These are phyloP conservation scores for Caerostris darwini DNA, from an alignment of 1,140 invertebrate species.

Conservation along the genomic window DNA sequence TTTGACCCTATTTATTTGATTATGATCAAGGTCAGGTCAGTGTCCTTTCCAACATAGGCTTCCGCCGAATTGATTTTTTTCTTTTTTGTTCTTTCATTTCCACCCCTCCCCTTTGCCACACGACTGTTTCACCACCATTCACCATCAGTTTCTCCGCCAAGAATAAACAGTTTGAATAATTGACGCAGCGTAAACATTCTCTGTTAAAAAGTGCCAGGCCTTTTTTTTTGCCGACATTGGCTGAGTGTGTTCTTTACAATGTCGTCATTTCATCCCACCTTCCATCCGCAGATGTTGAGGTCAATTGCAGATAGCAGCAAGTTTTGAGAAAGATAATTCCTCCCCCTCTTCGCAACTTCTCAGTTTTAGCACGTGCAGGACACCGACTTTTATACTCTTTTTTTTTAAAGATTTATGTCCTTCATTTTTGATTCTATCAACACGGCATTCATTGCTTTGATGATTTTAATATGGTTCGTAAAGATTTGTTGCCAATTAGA, in stretches of 20 bases:
- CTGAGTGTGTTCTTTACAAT: not conserved
- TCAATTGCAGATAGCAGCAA: not conserved
- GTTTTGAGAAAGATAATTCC: not conserved
- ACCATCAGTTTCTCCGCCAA: not conserved
- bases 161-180: not conserved
- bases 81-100: not conserved
- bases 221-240: not conserved
- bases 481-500: too few species aligned
- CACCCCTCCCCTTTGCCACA: not conserved
- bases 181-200: not conserved
- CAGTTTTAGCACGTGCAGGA: too few species aligned
- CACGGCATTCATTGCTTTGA: too few species aligned
- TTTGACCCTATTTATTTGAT: conserved; percentile 14
- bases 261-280: not conserved
- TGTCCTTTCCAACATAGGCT: not conserved
- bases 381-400: too few species aligned
- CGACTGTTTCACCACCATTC: not conserved
- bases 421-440: too few species aligned
- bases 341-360: too few species aligned
- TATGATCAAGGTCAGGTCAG: conserved; percentile 21
- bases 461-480: too few species aligned
- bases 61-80: not conserved
- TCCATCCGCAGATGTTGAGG: not conserved
- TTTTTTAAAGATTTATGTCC: too few species aligned
- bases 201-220: not conserved